phyloP scores from a whole-genome alignment of 2,113 vertebrate genomes.

The Toxotes jaculatrix region DNA sequence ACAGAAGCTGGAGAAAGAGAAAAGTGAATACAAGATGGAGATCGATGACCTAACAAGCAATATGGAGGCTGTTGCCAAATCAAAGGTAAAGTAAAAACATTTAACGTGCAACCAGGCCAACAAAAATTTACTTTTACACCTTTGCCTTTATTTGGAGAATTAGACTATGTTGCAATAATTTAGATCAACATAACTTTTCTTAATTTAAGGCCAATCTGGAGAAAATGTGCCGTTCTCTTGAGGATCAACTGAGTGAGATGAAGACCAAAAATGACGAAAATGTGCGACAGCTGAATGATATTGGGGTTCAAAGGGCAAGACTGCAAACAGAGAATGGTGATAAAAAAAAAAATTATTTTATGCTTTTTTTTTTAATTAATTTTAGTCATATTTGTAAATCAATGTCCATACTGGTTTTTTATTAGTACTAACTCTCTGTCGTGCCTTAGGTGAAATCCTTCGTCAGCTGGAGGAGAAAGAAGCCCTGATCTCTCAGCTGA shows the following conservation, averaged over 20 bases:
- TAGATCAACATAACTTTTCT: neutral
- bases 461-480: conserved; percentile 89
- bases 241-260: conserved; percentile 92
- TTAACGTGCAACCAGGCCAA: neutral
- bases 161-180: neutral
- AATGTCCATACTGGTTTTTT: neutral
- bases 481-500: conserved; percentile 86
- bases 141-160: neutral
- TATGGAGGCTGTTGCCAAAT: conserved; percentile 89
- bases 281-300: conserved; percentile 87
- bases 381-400: neutral
- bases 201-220: conserved; percentile 87
- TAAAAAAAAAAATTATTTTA: neutral
- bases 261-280: conserved; percentile 91
- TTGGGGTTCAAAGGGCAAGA: conserved; percentile 85
- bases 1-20: conserved; percentile 97
- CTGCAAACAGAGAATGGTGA: conserved; percentile 87
- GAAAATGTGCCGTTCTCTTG: conserved; percentile 90
- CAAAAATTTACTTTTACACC: neutral
- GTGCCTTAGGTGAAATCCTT: conserved; percentile 83
- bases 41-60: conserved; percentile 90
- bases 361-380: neutral
- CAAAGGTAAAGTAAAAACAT: conserved; percentile 78
- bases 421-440: neutral
- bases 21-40: conserved; percentile 95